These are phyloP conservation scores for Sesia bembeciformis DNA, from an alignment of 2,888 invertebrate species.

Conservation along the genomic window DNA sequence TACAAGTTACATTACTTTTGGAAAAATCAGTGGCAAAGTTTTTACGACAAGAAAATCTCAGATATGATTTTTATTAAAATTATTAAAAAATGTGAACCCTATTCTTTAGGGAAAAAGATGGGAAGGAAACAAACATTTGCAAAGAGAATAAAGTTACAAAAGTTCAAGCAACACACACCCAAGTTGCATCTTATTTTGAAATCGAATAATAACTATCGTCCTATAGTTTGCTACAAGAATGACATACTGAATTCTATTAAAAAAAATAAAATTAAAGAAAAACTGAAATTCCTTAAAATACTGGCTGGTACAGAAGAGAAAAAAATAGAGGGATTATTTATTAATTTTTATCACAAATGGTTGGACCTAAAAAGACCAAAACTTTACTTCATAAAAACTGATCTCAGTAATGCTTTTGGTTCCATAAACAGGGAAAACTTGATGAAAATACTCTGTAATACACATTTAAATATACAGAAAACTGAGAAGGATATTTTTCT, in stretches of 20 bases:
- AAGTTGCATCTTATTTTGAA: conserved; percentile 54
- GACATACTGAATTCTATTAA: conserved; percentile 22
- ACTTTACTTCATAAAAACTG: conserved; percentile 62
- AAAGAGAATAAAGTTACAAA: conserved; percentile 29
- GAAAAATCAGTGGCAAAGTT: conserved; percentile 62
- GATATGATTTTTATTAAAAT: conserved; percentile 38
- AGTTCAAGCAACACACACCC: conserved; percentile 38
- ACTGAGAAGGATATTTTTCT: conserved; percentile 27
- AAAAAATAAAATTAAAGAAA: conserved; percentile 49
- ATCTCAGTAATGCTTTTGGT: conserved; percentile 66
- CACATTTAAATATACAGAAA: conserved; percentile 31
- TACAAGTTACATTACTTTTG: conserved; percentile 57
- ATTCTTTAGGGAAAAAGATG: conserved; percentile 32
- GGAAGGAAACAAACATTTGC: conserved; percentile 25
- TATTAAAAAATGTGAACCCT: conserved; percentile 33
- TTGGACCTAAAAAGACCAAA: conserved; percentile 37
- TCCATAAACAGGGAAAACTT: conserved; percentile 49
- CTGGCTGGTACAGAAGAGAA: conserved; percentile 25
- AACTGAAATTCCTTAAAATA: conserved; percentile 36
- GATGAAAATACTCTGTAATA: conserved; percentile 40
- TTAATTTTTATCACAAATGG: conserved; percentile 38
- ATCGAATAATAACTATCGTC: conserved; percentile 43
- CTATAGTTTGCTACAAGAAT: conserved; percentile 56
- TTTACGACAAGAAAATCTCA: conserved; percentile 48
- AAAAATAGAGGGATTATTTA: conserved; percentile 42